These are phyloP conservation scores for Sarcophaga carnaria DNA, from an alignment of 2,888 invertebrate genomes.

Conservation along the genomic window DNA sequence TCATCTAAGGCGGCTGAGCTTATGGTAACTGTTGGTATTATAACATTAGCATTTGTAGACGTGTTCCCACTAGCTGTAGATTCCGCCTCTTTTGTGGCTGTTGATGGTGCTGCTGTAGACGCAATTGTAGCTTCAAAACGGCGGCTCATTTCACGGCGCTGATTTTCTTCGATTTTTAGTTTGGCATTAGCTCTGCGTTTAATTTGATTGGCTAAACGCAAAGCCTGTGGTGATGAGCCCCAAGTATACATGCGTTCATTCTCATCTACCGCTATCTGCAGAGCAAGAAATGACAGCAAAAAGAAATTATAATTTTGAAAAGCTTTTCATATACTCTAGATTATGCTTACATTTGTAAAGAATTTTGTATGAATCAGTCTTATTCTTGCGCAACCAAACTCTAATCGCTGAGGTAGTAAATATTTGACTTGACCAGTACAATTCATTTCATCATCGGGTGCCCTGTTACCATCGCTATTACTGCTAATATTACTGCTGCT, in stretches of 20 bases:
- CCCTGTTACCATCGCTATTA: constrained; percentile 62
- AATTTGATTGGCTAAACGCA: constrained; percentile 86
- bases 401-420: constrained; percentile 81
- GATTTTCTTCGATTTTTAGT: constrained; percentile 82
- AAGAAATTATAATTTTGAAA: background rate
- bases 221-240: constrained; percentile 90
- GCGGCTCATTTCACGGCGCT: constrained; percentile 80
- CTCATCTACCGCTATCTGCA: constrained; percentile 86
- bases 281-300: constrained; percentile 59
- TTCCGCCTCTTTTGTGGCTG: constrained; percentile 28
- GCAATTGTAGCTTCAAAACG: constrained; percentile 78
- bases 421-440: constrained; percentile 76
- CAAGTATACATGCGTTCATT: constrained; percentile 87
- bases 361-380: constrained; percentile 85
- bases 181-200: constrained; percentile 84
- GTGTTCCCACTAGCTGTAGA: constrained; percentile 44
- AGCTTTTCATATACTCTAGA: background rate
- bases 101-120: constrained; percentile 67
- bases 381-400: constrained; percentile 78
- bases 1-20: constrained; percentile 29
- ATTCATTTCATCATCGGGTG: constrained; percentile 60
- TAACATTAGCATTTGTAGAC: background rate
- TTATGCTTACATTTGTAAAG: constrained; percentile 88
- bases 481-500: constrained; percentile 78
- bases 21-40: constrained; percentile 36